Conservation (phyloP, 2,797 vertebrate species). For the Lithobates sylvaticus region DNA sequence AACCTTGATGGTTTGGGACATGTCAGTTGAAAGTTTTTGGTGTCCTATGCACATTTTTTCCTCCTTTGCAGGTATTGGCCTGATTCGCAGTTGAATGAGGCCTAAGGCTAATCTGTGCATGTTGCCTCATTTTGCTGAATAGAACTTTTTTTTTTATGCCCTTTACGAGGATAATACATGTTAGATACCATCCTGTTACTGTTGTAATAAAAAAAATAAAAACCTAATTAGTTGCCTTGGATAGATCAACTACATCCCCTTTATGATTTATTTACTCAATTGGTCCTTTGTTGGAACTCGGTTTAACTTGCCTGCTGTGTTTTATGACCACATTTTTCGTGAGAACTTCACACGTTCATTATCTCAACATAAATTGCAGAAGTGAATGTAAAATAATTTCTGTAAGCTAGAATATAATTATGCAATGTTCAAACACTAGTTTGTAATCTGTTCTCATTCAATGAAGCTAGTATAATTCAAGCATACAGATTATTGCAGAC, state of each 20-base stretch:
- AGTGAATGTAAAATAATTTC: slow-evolving; percentile 17
- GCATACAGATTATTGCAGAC: not conserved
- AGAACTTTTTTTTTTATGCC: no score
- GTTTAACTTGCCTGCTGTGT: not conserved
- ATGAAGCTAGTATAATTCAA: not conserved
- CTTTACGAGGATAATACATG: not conserved
- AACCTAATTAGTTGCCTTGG: no score
- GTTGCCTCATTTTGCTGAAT: not conserved
- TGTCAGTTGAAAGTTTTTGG: no score
- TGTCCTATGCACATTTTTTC: not conserved
- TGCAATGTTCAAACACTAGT: no score
- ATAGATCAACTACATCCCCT: not conserved
- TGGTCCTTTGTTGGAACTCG: not conserved
- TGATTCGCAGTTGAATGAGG: no score
- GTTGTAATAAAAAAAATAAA: no score
- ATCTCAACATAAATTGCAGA: slow-evolving; percentile 11
- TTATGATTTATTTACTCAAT: not conserved
- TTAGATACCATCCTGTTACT: not conserved
- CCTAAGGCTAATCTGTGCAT: not conserved
- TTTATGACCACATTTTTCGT: not conserved
- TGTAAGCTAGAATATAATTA: not conserved
- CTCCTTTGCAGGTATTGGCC: not conserved
- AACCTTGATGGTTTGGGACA: no score
- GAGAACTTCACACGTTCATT: not conserved
- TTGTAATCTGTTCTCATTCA: not conserved